These are phyloP conservation scores for Cyprinodon variegatus DNA, from an alignment of 2,113 vertebrate genomes.

Conservation along the genomic window DNA sequence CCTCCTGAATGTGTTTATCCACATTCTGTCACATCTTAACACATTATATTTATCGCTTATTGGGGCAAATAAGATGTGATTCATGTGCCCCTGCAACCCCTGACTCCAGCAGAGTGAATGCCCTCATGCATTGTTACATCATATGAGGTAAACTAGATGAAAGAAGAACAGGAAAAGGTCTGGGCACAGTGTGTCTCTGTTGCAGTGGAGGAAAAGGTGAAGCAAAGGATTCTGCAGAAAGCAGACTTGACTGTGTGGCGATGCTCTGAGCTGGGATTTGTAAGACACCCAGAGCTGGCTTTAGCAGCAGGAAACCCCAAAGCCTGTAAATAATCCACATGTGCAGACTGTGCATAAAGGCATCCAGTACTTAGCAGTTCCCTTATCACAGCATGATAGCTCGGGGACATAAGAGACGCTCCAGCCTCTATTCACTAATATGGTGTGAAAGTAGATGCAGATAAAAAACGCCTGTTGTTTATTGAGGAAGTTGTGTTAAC, in stretches of 20 bases:
- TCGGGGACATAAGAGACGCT: conserved; percentile 69
- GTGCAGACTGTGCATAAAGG: conserved; percentile 76
- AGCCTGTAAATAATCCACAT: conserved; percentile 82
- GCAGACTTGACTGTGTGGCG: conserved; percentile 66
- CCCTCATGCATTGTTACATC: background rate
- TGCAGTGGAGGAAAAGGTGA: conserved; percentile 37
- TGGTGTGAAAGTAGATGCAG: conserved; percentile 66
- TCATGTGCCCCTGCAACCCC: conserved; percentile 1
- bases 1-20: background rate
- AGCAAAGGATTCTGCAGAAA: conserved; percentile 46
- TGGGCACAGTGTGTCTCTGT: conserved; percentile 22
- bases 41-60: conserved; percentile 11
- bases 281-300: conserved; percentile 74
- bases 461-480: conserved; percentile 67
- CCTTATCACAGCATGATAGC: conserved; percentile 74
- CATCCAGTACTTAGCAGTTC: conserved; percentile 74
- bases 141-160: conserved; percentile 29
- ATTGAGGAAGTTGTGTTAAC: conserved; percentile 66
- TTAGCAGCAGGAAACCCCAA: conserved; percentile 79
- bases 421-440: conserved; percentile 66
- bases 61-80: conserved; percentile 6
- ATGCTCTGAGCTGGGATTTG: conserved; percentile 77
- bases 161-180: conserved; percentile 8
- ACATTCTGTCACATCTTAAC: conserved; percentile 11
- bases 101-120: background rate